Conservation (phyloP, 2,797 vertebrate species). For the Todus mexicanus region DNA sequence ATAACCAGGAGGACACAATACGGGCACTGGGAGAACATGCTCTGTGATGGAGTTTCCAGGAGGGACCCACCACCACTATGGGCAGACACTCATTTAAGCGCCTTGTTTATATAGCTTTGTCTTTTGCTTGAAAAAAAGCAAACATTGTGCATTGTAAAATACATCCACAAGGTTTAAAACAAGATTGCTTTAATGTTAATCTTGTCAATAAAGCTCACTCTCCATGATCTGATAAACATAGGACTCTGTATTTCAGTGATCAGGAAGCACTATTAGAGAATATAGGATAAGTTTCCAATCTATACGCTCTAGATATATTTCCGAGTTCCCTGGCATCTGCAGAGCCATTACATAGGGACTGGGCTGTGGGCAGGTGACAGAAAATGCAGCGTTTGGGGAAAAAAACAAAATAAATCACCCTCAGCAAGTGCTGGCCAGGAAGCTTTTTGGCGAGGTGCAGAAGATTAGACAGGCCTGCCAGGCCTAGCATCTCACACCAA, state of each 20-base stretch:
- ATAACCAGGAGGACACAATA: not conserved
- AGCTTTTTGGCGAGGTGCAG: not conserved
- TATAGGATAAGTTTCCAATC: not conserved
- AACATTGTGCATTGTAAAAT: not conserved
- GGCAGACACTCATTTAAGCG: not conserved
- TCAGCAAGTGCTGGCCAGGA: not conserved
- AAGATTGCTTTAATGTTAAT: not conserved
- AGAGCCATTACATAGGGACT: not conserved
- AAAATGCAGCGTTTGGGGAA: not conserved
- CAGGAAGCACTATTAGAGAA: not conserved
- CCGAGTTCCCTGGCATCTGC: not conserved
- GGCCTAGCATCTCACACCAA: not conserved
- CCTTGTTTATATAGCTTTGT: not conserved
- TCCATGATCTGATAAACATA: not conserved
- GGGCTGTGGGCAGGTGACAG: not conserved
- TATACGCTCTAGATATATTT: not conserved
- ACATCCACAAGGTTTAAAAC: fast-evolving
- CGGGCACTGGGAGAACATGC: fast-evolving
- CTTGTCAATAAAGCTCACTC: not conserved
- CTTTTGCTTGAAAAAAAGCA: not conserved
- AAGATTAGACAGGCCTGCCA: not conserved
- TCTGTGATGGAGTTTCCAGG: not conserved
- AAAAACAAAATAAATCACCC: not conserved
- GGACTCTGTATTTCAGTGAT: fast-evolving
- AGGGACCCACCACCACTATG: not conserved